Conservation (phyloP, 2,797 vertebrate species). For the Enteromius viviparus region DNA sequence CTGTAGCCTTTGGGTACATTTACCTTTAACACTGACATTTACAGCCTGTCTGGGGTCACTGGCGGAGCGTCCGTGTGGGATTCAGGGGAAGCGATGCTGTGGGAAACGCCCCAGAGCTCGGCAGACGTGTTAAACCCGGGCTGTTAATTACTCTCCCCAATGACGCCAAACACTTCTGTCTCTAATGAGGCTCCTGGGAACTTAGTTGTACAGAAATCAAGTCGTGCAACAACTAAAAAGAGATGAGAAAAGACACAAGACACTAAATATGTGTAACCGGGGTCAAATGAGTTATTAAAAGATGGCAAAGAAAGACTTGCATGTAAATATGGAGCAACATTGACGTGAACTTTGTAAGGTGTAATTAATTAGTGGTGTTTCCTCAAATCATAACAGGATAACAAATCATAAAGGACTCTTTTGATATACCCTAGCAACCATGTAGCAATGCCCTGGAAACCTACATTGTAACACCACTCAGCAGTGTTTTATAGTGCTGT, state of each 20-base stretch:
- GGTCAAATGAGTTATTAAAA: conserved; percentile 1
- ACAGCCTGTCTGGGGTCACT: background rate
- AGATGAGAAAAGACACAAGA: background rate
- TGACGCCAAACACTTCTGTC: conserved; percentile 43
- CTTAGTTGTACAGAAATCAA: conserved; percentile 20
- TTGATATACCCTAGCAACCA: background rate
- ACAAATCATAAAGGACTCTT: background rate
- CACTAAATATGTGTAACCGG: background rate
- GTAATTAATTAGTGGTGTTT: background rate
- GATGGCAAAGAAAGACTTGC: background rate
- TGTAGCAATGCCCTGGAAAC: background rate
- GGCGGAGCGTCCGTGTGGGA: background rate
- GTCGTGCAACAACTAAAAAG: conserved; percentile 20
- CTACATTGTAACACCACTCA: background rate
- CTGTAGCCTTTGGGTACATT: background rate
- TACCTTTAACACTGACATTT: conserved; percentile 25
- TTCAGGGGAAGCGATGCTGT: background rate
- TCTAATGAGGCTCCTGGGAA: conserved; percentile 57
- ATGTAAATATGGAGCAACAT: background rate
- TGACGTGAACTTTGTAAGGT: background rate
- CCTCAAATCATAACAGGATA: background rate
- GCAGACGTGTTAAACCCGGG: conserved; percentile 18
- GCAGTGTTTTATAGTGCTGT: too few species aligned
- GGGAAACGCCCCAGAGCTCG: conserved; percentile 15
- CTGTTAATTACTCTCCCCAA: conserved; percentile 55